Conservation (phyloP, 2,113 vertebrate species). For the Cyanoliseus patagonus region DNA sequence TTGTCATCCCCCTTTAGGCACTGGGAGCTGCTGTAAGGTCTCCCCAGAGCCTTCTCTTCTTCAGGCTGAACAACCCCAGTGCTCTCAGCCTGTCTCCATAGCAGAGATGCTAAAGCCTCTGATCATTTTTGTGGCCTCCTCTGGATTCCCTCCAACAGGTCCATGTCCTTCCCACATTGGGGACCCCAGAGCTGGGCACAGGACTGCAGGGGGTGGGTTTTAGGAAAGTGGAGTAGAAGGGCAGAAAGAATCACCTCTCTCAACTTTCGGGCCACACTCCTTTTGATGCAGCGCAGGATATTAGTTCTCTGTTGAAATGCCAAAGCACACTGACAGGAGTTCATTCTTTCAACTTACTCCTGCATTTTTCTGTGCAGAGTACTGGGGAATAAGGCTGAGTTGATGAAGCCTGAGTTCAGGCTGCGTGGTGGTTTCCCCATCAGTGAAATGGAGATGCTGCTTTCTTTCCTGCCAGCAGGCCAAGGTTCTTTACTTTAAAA, state of each 20-base stretch:
- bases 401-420: neutral
- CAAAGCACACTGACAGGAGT: neutral
- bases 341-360: neutral
- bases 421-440: neutral
- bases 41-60: neutral
- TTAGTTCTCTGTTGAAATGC: neutral
- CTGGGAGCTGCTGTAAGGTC: neutral
- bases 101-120: neutral
- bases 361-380: neutral
- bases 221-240: accelerated
- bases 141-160: accelerated
- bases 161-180: accelerated
- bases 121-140: accelerated
- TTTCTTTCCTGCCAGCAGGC: neutral
- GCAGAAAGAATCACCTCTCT: neutral
- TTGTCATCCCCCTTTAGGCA: neutral
- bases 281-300: neutral
- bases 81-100: neutral
- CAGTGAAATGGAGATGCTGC: neutral
- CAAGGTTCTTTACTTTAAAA: neutral
- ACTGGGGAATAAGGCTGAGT: neutral
- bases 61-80: neutral
- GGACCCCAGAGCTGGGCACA: accelerated
- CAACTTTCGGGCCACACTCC: neutral
- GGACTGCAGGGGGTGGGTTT: neutral